Base-by-base conservation (phyloP, 2,113 vertebrate species). In the Sialia sialis region DNA sequence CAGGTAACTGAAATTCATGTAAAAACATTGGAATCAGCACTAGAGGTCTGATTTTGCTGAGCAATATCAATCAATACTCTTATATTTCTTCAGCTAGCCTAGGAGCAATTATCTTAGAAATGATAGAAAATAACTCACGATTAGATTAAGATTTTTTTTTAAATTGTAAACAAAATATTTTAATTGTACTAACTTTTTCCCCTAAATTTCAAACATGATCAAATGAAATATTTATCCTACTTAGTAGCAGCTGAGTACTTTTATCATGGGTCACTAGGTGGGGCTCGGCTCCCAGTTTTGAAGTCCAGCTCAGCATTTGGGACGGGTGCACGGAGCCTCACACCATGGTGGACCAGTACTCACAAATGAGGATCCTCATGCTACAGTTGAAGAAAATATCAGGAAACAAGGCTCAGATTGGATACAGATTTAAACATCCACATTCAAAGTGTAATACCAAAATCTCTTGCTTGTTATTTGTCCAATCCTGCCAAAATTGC, bases 321-420 rank as follows among this genome's bases (percentile, higher is more conserved):
- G 9, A 1, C 2, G 2, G 5, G 7, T 0, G 48, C 7, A 9
- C 2, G 21, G 55, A 30, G 44, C 14, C 3, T 39, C 10, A 0
- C 0, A 8, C 13, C 19, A 0, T 1, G 7, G 4, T 20, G 13
- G 17, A 30, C 32, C 54, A 2, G 6, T 2, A 0, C 1, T 41
- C 41, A 13, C 11, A 54, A 58, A 29, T 0, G 16, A 16, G 25
- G 25, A 13, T 32, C 39, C n/a, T 21, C 52, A 6, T 15, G 6
- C 21, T 39, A 6, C 13, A 4, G 6, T 0, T 25, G 27, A 39
- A 64, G 44, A 79, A 36, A 62, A 74, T 9, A 9, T 10, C 46
- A 67, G 38, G 38, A 84, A 59, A 13, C 29, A 48, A 46, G 26
- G 16, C 43, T 84, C 16, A 17, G 43, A 43, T 22, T 2, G 4